These are phyloP conservation scores for Panorpa germanica DNA, from an alignment of 2,888 invertebrate genomes.

Conservation along the genomic window DNA sequence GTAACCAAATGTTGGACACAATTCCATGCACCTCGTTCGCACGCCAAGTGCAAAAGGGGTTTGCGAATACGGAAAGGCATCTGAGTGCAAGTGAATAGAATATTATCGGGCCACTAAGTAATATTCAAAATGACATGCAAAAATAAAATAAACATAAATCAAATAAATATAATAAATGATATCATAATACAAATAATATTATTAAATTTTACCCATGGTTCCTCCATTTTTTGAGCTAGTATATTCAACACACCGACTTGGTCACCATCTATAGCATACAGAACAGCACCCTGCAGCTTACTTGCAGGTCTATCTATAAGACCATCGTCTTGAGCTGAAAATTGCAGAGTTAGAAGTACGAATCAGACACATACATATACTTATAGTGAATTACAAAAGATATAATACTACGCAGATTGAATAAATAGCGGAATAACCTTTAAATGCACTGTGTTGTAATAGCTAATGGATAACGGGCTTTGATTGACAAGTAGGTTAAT, in stretches of 20 bases:
- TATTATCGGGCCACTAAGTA: too few relatives aligned
- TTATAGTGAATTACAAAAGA: conserved; percentile 1
- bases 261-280: conserved; percentile 54
- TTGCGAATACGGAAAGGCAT: conserved; percentile 33
- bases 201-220: conserved; percentile 34
- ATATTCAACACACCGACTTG: conserved; percentile 47
- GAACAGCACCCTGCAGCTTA: conserved; percentile 48
- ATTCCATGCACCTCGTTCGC: conserved; percentile 51
- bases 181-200: conserved; percentile 4
- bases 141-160: too few relatives aligned
- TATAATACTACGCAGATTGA: too few relatives aligned
- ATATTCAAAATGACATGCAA: too few relatives aligned
- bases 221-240: conserved; percentile 44
- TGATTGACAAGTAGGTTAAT: too few relatives aligned
- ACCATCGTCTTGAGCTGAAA: conserved; percentile 27
- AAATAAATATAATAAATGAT: not conserved
- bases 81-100: too few relatives aligned
- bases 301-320: conserved; percentile 26
- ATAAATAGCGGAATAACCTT: too few relatives aligned
- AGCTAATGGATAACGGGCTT: too few relatives aligned
- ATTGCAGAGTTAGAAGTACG: conserved; percentile 1
- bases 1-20: conserved; percentile 47
- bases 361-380: not conserved
- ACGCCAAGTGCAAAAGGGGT: conserved; percentile 46
- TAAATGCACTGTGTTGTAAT: too few relatives aligned